phyloP scores from a whole-genome alignment of 2,888 invertebrate species.

The Microctonus aethiopoides region DNA sequence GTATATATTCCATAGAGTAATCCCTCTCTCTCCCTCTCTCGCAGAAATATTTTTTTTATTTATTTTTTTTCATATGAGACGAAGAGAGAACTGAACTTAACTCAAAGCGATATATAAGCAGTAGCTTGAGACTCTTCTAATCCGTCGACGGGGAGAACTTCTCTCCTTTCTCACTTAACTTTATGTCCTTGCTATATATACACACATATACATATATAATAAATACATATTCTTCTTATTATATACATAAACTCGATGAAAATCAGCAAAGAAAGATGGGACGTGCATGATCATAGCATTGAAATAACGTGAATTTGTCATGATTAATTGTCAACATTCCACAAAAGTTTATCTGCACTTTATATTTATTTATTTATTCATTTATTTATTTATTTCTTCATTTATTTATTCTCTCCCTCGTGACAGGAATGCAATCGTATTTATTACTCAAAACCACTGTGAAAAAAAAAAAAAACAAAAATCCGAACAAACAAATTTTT shows the following conservation, averaged over 20 bases:
- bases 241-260: constrained; percentile 4
- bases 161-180: neutral
- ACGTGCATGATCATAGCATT: neutral
- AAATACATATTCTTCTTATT: neutral
- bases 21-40: constrained; percentile 2
- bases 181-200: neutral
- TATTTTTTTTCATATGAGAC: constrained; percentile 30
- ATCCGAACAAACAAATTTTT: too few species aligned
- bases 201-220: neutral
- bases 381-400: neutral
- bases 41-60: neutral
- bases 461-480: too few species aligned
- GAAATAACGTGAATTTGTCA: neutral
- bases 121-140: constrained; percentile 11
- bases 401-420: too few species aligned
- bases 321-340: neutral
- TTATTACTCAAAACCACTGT: too few species aligned
- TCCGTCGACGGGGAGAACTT: constrained; percentile 6
- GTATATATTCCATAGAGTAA: neutral
- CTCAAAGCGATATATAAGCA: constrained; percentile 40
- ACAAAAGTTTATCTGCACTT: neutral
- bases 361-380: neutral
- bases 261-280: constrained; percentile 1
- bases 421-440: too few species aligned
- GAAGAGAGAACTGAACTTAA: constrained; percentile 53